Percentiles rank a stretch among this genome's conserved stretches.
phyloP scores from a whole-genome alignment of 2,888 invertebrate species.

The Hipparchia semele region DNA sequence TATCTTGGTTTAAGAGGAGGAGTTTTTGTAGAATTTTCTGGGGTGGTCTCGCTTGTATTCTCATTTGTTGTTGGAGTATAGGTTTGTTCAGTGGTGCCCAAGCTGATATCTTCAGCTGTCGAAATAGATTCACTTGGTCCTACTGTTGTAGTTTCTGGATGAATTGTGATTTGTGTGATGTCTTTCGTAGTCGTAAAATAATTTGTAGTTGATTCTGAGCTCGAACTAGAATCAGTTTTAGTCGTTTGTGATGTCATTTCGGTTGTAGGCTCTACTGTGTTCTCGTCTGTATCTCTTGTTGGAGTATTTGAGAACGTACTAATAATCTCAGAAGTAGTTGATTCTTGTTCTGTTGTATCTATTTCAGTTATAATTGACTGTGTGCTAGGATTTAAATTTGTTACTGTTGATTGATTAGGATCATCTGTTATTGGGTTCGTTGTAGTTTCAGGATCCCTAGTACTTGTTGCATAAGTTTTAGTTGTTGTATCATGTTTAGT shows the following conservation, averaged over 20 bases:
- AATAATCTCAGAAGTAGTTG: background rate
- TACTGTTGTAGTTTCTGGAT: conserved; percentile 14
- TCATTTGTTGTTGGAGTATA: background rate
- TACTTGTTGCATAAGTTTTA: background rate
- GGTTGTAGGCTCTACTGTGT: background rate
- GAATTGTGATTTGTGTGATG: conserved; percentile 10
- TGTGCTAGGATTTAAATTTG: background rate
- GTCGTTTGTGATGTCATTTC: background rate
- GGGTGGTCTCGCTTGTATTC: background rate
- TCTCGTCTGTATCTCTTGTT: background rate
- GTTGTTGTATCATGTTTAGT: background rate
- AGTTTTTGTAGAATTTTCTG: background rate
- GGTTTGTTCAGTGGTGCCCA: conserved; percentile 6
- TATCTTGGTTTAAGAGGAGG: conserved; percentile 12
- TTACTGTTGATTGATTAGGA: background rate
- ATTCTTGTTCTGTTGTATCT: background rate
- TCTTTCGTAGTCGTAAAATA: conserved; percentile 14
- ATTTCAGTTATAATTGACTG: background rate
- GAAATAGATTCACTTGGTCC: conserved; percentile 14
- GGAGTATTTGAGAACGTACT: background rate
- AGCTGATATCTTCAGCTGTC: conserved; percentile 18
- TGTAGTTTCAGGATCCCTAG: background rate
- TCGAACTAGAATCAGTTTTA: conserved; percentile 10
- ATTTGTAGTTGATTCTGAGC: conserved; percentile 21
- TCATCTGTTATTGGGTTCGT: background rate